phyloP scores from a whole-genome alignment of 2,888 invertebrate species.

The Acholoe squamosa region DNA sequence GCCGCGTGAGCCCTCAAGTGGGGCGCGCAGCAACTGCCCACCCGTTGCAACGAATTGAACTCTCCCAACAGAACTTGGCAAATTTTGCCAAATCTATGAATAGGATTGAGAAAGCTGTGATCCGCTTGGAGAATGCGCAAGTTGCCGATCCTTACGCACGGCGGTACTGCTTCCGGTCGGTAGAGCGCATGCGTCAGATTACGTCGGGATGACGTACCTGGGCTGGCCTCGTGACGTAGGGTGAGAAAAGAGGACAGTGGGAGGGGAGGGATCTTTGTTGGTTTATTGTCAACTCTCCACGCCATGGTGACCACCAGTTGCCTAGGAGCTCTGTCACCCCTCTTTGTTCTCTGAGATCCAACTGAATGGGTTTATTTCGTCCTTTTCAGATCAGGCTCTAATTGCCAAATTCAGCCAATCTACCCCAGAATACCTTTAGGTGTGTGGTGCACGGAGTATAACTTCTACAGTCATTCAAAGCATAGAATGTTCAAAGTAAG shows the following conservation, averaged over 20 bases:
- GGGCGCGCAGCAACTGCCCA: neutral
- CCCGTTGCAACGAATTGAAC: neutral
- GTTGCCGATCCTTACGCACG: conserved; percentile 16
- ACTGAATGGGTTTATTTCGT: neutral
- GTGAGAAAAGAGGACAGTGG: neutral
- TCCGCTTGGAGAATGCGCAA: no score
- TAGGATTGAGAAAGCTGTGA: no score
- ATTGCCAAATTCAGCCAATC: no score
- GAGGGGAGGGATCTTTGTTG: neutral
- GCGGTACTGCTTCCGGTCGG: conserved; percentile 12
- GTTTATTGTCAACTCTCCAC: conserved; percentile 23
- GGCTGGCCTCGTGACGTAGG: neutral
- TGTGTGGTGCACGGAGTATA: no score
- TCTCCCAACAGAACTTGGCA: no score
- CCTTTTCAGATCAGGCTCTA: no score
- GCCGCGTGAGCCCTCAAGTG: neutral
- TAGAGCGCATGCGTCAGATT: conserved; percentile 16
- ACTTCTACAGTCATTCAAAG: no score
- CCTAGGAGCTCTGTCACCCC: neutral
- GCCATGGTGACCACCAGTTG: neutral
- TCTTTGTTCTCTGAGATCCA: neutral
- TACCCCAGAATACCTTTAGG: no score
- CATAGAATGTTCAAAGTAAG: no score
- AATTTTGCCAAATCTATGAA: no score
- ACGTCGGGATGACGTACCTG: neutral